Conservation (phyloP, 2,888 invertebrate species). For the Choreutis nemorana region DNA sequence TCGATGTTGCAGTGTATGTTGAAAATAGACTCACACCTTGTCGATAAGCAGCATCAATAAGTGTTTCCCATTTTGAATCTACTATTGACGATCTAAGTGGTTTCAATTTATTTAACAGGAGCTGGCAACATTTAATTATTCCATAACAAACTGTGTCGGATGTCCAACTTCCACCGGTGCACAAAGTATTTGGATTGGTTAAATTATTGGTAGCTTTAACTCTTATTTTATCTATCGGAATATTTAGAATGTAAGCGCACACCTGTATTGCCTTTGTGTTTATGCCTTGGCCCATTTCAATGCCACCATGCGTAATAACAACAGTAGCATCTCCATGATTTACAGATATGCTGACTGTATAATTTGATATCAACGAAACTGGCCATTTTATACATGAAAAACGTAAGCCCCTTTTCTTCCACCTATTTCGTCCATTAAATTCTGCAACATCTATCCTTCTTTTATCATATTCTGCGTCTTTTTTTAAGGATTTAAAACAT, state of each 20-base stretch:
- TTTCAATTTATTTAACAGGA: conserved; percentile 51
- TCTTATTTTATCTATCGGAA: conserved; percentile 63
- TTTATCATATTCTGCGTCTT: conserved; percentile 46
- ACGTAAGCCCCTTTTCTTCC: conserved; percentile 70
- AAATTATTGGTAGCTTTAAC: conserved; percentile 68
- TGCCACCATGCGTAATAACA: conserved; percentile 63
- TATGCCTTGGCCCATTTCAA: conserved; percentile 73
- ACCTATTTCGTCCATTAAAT: conserved; percentile 67
- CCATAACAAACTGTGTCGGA: conserved; percentile 59
- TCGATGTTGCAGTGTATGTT: conserved; percentile 22
- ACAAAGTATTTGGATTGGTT: conserved; percentile 63
- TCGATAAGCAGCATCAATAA: background rate
- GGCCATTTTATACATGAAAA: conserved; percentile 67
- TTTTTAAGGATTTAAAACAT: conserved; percentile 49
- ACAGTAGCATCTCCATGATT: conserved; percentile 68
- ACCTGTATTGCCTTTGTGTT: conserved; percentile 70
- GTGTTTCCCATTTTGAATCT: background rate
- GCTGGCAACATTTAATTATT: conserved; percentile 60
- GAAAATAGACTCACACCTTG: conserved; percentile 1
- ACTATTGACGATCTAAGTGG: conserved; percentile 13
- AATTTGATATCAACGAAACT: conserved; percentile 20
- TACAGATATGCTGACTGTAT: conserved; percentile 57
- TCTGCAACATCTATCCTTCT: conserved; percentile 40
- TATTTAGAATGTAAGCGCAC: conserved; percentile 65
- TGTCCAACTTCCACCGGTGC: conserved; percentile 69